Evolutionary conservation across 2,113 vertebrate species (phyloP), one percentile per base, ranked within the genome.

Genomic region (Lophochroa leadbeateri): DNA sequence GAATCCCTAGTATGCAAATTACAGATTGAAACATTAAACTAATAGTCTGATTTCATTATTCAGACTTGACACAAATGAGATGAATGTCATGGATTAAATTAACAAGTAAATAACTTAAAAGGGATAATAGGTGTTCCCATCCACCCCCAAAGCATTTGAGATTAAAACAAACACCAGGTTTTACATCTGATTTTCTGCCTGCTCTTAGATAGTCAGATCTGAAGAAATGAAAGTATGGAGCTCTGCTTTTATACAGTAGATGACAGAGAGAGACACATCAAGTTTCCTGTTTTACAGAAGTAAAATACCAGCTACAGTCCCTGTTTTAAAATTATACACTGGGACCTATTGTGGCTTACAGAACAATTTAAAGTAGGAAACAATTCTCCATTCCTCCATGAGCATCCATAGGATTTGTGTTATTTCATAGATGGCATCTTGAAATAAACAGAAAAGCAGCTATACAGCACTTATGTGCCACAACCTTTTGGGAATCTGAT

Each of bases 71-170:
- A 78, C 18, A 93, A 95, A 93, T 86, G 43, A 92, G 63, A 80
- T 77, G 18, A 88, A 88, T 94, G 82, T 65, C 68, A 70, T 53
- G 18, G 82, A 92, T 90, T 81, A 94, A 90, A 92, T 92, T 86
- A 94, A 76, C 71, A 88, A 92, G 41, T 93, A 95, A 90, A 93
- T 86, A 94, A 81, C 55, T 93, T 90, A 10, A 93, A 93, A 85
- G 19, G n/a, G 63, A 90, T 97, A 88, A 94, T 74, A 83, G 29
- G 29, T 94, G 29, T 65, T 90, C 94, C 72, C 33, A 58, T 80
- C 33, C 27, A 58, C 18, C 50, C 23, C 4, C 39, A 86, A 93
- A 86, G 28, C 41, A 61, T 53, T 49, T 47, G 39, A 57, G 23
- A 72, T 82, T 77, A 70, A 88, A 93, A 67, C 35, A 83, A 90